These are phyloP conservation scores for Crax fasciolata DNA, from an alignment of 2,797 vertebrate species.

Conservation along the genomic window DNA sequence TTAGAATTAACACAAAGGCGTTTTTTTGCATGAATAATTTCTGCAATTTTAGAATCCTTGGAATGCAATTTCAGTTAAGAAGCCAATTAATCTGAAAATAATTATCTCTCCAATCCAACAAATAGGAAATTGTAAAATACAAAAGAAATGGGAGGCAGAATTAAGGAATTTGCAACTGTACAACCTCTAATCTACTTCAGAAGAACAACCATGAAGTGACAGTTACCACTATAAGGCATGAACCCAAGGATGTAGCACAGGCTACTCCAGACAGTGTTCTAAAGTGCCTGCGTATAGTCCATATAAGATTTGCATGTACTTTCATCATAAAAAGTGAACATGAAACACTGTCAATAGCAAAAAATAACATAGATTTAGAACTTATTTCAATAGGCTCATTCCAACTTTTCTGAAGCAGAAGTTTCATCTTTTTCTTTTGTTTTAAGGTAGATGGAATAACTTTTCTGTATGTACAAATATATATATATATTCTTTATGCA, in stretches of 20 bases:
- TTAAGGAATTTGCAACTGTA: background rate
- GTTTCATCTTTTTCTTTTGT: background rate
- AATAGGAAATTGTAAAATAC: constrained; percentile 13
- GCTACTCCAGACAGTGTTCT: background rate
- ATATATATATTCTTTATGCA: background rate
- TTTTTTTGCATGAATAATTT: constrained; percentile 63
- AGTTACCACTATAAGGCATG: background rate
- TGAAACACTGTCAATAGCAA: background rate
- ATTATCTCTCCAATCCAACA: constrained; percentile 40
- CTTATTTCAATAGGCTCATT: background rate
- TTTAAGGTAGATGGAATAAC: background rate
- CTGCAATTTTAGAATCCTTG: constrained; percentile 43
- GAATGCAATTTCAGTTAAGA: constrained; percentile 66
- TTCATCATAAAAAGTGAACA: background rate
- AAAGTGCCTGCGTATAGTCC: background rate
- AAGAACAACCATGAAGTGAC: background rate
- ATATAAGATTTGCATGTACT: background rate
- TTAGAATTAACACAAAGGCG: constrained; percentile 48
- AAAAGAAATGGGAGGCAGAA: background rate
- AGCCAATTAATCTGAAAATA: constrained; percentile 60
- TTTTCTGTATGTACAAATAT: background rate
- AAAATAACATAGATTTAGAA: background rate
- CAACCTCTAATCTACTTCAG: background rate
- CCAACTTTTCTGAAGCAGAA: background rate
- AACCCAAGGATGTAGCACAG: background rate